These are phyloP conservation scores for Anarrhichthys ocellatus DNA, from an alignment of 2,113 vertebrate genomes.

Conservation along the genomic window DNA sequence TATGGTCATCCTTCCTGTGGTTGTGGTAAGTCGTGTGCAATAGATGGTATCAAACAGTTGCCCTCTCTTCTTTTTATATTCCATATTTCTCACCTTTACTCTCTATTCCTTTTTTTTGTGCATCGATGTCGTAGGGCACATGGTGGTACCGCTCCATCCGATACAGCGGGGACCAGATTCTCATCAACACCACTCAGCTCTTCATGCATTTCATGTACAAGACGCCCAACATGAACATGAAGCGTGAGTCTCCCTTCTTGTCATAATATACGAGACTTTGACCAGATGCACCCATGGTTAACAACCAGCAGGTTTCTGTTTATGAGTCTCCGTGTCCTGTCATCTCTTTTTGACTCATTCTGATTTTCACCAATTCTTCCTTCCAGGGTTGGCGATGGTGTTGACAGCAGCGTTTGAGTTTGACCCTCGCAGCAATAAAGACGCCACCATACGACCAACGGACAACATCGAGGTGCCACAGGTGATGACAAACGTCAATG, in stretches of 20 bases:
- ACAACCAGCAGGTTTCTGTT: not conserved
- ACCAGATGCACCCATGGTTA: not conserved
- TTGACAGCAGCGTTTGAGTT: constrained; percentile 97
- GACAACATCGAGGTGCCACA: constrained; percentile 98
- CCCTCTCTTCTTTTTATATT: no score
- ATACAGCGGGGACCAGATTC: constrained; percentile 98
- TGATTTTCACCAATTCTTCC: not conserved
- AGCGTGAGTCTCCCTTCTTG: constrained; percentile 86
- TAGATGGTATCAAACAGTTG: not conserved
- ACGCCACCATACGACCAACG: constrained; percentile 95
- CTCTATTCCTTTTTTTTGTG: not conserved
- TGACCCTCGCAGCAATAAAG: constrained; percentile 98
- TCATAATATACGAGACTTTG: not conserved
- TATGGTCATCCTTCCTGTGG: constrained; percentile 99
- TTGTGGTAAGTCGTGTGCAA: constrained; percentile 89
- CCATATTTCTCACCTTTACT: not conserved
- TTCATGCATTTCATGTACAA: constrained; percentile 99
- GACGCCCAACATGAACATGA: constrained; percentile 99
- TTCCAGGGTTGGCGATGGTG: constrained; percentile 94
- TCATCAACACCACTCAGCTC: constrained; percentile 98
- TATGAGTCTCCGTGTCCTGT: not conserved
- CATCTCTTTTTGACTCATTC: not conserved
- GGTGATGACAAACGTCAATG: constrained; percentile 77
- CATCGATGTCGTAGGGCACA: constrained; percentile 86
- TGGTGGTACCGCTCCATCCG: constrained; percentile 99